Evolutionary conservation across 2,113 vertebrate genomes (phyloP).

Genomic region (Poecilia latipinna): DNA sequence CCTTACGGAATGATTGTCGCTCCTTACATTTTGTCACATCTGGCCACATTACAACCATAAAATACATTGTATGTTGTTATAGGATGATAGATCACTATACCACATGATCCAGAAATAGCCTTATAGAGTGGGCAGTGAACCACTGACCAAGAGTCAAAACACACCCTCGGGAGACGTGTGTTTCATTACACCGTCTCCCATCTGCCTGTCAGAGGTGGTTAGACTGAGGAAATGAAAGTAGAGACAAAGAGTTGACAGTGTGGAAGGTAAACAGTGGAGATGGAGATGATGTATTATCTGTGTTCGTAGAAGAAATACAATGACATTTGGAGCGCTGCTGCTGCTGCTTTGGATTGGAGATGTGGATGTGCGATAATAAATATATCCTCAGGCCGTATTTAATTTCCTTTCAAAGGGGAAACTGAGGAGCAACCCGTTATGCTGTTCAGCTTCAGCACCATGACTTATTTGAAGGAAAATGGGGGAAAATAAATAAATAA

Average conservation of each 20-base stretch:
- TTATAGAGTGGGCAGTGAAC: conserved; percentile 2
- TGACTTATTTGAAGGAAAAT: conserved; percentile 16
- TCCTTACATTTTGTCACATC: no score
- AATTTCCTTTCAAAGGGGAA: conserved; percentile 60
- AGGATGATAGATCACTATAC: neutral
- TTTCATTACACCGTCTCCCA: conserved; percentile 28
- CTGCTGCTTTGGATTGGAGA: conserved; percentile 21
- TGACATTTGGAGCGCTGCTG: conserved; percentile 36
- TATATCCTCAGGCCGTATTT: conserved; percentile 51
- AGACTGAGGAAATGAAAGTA: conserved; percentile 57
- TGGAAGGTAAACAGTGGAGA: conserved; percentile 19
- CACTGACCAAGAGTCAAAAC: conserved; percentile 14
- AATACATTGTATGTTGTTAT: neutral
- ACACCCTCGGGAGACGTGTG: neutral
- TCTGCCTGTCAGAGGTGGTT: conserved; percentile 48
- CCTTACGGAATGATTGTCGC: no score
- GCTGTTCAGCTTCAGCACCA: neutral
- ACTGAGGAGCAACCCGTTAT: conserved; percentile 23
- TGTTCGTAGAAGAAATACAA: conserved; percentile 51
- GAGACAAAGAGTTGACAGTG: conserved; percentile 24
- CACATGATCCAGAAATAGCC: conserved; percentile 24
- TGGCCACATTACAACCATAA: neutral
- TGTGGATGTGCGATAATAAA: conserved; percentile 48
- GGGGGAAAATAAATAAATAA: neutral
- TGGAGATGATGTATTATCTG: conserved; percentile 37